A percentile compares a stretch with the other conserved stretches of the same genome.
phyloP scores from a whole-genome alignment of 2,113 vertebrate genomes.

The Perca schrenkii region DNA sequence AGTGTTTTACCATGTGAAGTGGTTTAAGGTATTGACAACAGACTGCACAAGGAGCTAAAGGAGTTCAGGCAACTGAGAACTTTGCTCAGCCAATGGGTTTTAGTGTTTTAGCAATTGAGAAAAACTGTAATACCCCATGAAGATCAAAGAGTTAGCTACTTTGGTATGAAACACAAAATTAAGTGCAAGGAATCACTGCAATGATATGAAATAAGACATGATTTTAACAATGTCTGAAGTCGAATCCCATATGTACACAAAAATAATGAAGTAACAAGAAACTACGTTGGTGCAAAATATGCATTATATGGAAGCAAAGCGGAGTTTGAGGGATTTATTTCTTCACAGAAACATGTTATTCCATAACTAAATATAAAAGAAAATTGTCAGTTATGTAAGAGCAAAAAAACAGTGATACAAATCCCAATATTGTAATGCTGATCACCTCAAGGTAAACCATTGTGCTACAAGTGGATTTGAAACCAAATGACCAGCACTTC shows the following conservation, averaged over 20 bases:
- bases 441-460: neutral
- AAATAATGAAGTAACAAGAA: neutral
- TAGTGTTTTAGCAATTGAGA: too few relatives aligned
- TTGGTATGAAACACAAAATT: neutral
- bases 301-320: neutral
- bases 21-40: too few relatives aligned
- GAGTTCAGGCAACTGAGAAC: too few relatives aligned
- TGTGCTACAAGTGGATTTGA: neutral
- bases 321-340: constrained; percentile 35
- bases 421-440: neutral
- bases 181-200: too few relatives aligned
- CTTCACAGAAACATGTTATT: constrained; percentile 14
- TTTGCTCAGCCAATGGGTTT: too few relatives aligned
- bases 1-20: too few relatives aligned
- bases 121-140: neutral
- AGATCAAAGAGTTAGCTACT: neutral
- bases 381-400: constrained; percentile 24
- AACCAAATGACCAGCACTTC: neutral
- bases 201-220: neutral
- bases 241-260: neutral
- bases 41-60: too few relatives aligned
- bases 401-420: constrained; percentile 1
- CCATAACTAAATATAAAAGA: constrained; percentile 34
- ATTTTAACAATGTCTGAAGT: neutral
- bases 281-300: neutral